Base-by-base conservation (phyloP, 2,797 vertebrate species). In the Parotocinclus haroldoi region DNA sequence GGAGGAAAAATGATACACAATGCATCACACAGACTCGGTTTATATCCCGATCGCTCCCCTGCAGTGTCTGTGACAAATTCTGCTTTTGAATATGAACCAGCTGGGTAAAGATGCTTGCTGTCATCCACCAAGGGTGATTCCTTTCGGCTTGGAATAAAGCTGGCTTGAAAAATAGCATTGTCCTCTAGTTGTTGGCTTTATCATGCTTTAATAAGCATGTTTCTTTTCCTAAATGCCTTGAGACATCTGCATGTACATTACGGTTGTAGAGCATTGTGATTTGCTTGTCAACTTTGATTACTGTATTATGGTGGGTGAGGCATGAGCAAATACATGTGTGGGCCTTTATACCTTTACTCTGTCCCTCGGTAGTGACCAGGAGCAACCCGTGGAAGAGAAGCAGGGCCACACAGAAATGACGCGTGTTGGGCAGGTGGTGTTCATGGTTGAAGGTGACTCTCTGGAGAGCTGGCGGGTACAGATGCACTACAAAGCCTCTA, bases 81-180 rank as follows among this genome's bases (percentile, higher is more conserved):
- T 9, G 49, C 38, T 42, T 53, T 71, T 67, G 69, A 69, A 64
- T 76, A 66, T 19, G 11, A 75, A 76, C 50, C 69, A 66, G 69
- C 73, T 68, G 57, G 74, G 66, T 71, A 69, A 68, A 72, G 68
- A 69, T 59, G 27, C 27, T 27, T 27, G 5, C 27, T 27, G 27
- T 5, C 27, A 39, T 53, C 56, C 27, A 16, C 53, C 10, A 46
- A 57, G 64, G 46, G 37, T 51, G 71, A 71, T 72, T 72, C 71
- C 68, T 62, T 50, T 1, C 71, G 63, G 72, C 2, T 27, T 2
- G 27, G 2, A 27, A 27, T 27, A 27, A 27, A 27, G 74, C 84
- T 77, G 79, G 78, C 81, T 54, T 58, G 85, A 87, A 87, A 89
- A 89, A 87, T 87, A 85, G 79, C 80, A 85, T 81, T 81, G 56